Conservation (phyloP, 2,113 vertebrate genomes). For the Ptilorrhoa leucosticta region DNA sequence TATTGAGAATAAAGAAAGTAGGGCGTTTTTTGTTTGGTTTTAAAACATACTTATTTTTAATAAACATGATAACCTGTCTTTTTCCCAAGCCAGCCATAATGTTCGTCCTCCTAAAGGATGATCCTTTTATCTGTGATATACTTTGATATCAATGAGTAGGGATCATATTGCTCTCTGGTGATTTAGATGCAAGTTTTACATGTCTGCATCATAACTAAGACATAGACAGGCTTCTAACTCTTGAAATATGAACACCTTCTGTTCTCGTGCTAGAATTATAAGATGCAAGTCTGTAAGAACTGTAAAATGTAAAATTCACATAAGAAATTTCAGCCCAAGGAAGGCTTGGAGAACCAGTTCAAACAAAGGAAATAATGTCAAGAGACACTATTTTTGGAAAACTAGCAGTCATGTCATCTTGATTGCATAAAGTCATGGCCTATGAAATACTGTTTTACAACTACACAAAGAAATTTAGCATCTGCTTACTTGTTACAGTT, state of each 20-base stretch:
- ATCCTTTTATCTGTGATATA: background rate
- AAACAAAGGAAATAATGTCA: background rate
- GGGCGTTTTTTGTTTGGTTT: background rate
- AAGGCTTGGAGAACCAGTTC: background rate
- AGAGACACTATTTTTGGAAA: background rate
- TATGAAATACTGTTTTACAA: background rate
- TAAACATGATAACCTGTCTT: background rate
- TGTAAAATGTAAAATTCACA: background rate
- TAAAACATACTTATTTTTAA: background rate
- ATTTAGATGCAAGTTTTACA: background rate
- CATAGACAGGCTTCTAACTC: background rate
- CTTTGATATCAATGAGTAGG: background rate
- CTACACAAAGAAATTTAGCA: accelerated
- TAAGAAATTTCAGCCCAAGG: background rate
- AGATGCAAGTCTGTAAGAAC: background rate
- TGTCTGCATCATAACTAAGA: background rate
- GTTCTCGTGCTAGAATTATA: background rate
- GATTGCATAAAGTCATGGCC: background rate
- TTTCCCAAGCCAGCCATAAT: background rate
- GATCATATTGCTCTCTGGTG: background rate
- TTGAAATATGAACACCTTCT: background rate
- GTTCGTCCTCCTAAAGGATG: background rate
- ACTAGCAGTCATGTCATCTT: background rate
- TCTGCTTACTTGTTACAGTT: background rate
- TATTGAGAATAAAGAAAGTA: background rate